phyloP scores from a whole-genome alignment of 2,113 vertebrate species.

The Notothenia rossii region DNA sequence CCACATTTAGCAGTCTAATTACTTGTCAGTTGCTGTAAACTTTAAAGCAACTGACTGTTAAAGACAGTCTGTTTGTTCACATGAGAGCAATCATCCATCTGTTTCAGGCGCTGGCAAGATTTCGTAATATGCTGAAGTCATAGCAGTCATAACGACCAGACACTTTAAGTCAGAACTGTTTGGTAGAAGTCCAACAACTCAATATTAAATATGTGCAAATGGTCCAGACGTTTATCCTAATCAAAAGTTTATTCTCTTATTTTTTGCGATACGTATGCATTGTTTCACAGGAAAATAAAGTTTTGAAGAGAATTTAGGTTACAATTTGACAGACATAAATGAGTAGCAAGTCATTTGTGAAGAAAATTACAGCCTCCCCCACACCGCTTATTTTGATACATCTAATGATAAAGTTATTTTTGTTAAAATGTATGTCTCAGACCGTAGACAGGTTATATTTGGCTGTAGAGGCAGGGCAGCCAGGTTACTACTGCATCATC shows the following conservation, averaged over 20 bases:
- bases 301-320: neutral
- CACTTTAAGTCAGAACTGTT: constrained; percentile 1
- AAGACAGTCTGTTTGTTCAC: constrained; percentile 30
- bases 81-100: constrained; percentile 45
- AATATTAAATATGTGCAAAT: rapidly evolving
- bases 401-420: neutral
- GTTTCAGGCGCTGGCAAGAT: constrained; percentile 25
- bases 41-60: constrained; percentile 23
- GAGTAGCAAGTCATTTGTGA: neutral
- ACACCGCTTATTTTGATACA: neutral
- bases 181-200: neutral
- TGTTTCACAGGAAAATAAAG: neutral
- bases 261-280: neutral
- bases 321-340: neutral
- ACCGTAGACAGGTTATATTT: neutral
- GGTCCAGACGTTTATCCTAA: neutral
- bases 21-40: neutral
- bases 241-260: neutral
- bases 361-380: neutral
- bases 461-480: neutral
- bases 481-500: constrained; percentile 21
- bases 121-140: constrained; percentile 29
- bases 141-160: neutral
- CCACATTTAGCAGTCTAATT: constrained; percentile 23
- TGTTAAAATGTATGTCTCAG: neutral